phyloP scores from a whole-genome alignment of 2,888 invertebrate species.

The Apamea sordens region DNA sequence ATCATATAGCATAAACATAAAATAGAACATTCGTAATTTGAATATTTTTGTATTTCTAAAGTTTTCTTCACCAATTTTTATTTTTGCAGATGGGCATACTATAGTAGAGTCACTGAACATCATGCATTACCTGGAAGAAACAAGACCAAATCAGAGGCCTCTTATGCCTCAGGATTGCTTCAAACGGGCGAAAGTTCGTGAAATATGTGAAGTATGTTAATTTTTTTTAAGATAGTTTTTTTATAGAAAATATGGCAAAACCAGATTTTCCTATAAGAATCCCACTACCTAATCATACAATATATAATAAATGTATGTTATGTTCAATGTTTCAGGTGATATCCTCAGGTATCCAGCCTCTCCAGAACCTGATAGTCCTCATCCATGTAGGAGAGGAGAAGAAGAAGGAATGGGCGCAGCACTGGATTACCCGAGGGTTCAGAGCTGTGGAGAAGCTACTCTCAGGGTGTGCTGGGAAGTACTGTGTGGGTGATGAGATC shows the following conservation, averaged over 20 bases:
- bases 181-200: conserved; percentile 97
- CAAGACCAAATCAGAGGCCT: conserved; percentile 94
- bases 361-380: conserved; percentile 97
- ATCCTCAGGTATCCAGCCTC: conserved; percentile 98
- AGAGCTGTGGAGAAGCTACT: conserved; percentile 96
- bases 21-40: not conserved
- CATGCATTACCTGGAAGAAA: conserved; percentile 98
- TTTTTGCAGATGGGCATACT: conserved; percentile 92
- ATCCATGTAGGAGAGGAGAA: conserved; percentile 97
- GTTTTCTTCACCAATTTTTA: not conserved
- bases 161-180: conserved; percentile 97
- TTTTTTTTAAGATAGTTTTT: too few species aligned
- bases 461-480: conserved; percentile 96
- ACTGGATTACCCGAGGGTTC: conserved; percentile 97
- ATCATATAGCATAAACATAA: too few species aligned
- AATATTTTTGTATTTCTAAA: not conserved
- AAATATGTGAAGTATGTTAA: conserved; percentile 94
- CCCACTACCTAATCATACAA: not conserved
- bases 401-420: conserved; percentile 97
- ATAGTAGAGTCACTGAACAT: conserved; percentile 95
- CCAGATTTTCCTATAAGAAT: not conserved
- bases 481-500: conserved; percentile 98
- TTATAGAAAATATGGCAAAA: not conserved
- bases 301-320: not conserved
- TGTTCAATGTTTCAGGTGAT: conserved; percentile 90